Conservation (phyloP, 2,888 invertebrate species). For the Orthosia gracilis region DNA sequence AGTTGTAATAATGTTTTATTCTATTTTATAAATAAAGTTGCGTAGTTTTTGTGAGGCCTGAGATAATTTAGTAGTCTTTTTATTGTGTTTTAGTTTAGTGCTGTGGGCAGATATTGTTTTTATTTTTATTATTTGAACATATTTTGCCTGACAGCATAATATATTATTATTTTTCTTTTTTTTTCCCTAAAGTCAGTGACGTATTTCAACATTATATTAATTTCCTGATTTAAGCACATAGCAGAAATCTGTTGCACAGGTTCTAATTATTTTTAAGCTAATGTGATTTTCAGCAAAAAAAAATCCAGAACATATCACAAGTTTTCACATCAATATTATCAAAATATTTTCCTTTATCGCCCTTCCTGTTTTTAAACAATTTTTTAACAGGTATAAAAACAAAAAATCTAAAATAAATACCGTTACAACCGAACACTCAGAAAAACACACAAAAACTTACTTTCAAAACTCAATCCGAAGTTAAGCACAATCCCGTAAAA, state of each 20-base stretch:
- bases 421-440: not conserved
- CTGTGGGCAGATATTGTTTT: not conserved
- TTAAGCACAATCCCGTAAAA: constrained; percentile 21
- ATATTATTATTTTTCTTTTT: too few relatives aligned
- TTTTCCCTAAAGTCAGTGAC: too few relatives aligned
- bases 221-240: too few relatives aligned
- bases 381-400: not conserved
- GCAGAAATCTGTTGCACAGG: not conserved
- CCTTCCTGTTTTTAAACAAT: not conserved
- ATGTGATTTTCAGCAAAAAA: not conserved
- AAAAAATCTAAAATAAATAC: not conserved
- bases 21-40: not conserved
- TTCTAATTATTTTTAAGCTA: not conserved
- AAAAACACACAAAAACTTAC: constrained; percentile 39
- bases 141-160: not conserved
- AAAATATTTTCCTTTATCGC: not conserved
- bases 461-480: constrained; percentile 32
- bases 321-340: too few relatives aligned
- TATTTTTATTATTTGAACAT: not conserved
- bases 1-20: not conserved
- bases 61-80: not conserved
- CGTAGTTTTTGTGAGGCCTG: not conserved
- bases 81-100: not conserved
- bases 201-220: too few relatives aligned
- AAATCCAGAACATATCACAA: not conserved